Base-by-base conservation (phyloP, 1,140 invertebrate genomes). In the Spodoptera litura region DNA sequence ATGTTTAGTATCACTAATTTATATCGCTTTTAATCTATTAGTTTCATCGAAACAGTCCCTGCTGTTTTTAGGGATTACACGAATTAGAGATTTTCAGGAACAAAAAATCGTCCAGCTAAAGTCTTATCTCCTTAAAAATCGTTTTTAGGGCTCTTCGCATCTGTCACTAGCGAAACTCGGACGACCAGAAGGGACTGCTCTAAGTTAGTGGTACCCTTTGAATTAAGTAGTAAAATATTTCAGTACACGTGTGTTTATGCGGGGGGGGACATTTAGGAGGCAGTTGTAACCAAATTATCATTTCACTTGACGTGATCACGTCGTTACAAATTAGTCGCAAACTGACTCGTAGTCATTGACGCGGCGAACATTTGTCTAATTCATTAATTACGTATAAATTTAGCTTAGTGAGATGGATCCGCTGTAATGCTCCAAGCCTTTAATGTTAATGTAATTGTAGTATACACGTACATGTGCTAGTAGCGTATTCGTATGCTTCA, bases 391-490 rank as follows among this genome's bases (percentile, higher is more conserved):
- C 62, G 38, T 49, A 49, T 59, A 59, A 31, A 59, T 61, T 61
- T 61, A n/a, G 38, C 38, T 66, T 4, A 49, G 38, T 25, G 66
- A 53, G 66, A 53, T 70, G 66, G 25, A 66, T 49, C 62, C 15
- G 49, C 62, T 49, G 38, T 66, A 66, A 66, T 66, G 38, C 31
- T 4, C 35, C 15, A 6, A 15, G 35, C 62, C 38, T 70, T 52
- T 52, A 70, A 70, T 70, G 73, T 52, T 64, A 64, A 53, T 61
- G 52, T 70, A 12, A 78, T 68, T 78, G 75, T 78, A 31, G 11
- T 25, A 31, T 58, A 53, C 12, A 13, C 15, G 31, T 56, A 70
- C 52, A 49, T 52, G 56, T 27, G 12, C 25, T 31, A 38, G n/a
- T 38, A 68, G 8, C 53, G 62, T 51, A 52, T 71, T 27, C 38